Percentiles rank a stretch among this genome's conserved stretches.
Conservation (phyloP, 2,797 vertebrate genomes). For the Platyrinchus mystaceus region DNA sequence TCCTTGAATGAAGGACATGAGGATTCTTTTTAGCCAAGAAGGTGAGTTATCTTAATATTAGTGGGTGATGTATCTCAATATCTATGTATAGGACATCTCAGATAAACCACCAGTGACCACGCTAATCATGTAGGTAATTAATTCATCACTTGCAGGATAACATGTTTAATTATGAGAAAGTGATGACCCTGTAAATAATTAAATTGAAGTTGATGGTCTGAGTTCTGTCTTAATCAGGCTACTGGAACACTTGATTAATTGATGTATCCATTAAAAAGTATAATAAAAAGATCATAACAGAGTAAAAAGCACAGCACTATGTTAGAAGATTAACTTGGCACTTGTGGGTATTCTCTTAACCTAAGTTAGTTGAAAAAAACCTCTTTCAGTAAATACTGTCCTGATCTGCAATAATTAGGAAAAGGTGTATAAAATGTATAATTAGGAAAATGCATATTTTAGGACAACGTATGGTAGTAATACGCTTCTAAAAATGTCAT, state of each 20-base stretch:
- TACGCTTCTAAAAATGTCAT: not conserved
- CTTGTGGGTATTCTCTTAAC: not conserved
- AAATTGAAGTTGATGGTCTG: not conserved
- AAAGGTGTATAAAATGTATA: not conserved
- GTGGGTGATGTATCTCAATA: not conserved
- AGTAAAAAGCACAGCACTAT: not conserved
- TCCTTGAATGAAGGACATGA: constrained; percentile 67
- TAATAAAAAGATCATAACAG: not conserved
- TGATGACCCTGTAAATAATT: not conserved
- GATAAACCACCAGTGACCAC: not conserved
- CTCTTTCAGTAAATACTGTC: not conserved
- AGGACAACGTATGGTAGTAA: not conserved
- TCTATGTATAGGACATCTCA: not conserved
- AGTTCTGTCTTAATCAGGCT: not conserved
- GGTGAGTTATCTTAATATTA: constrained; percentile 60
- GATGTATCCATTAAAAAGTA: not conserved
- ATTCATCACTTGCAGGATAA: not conserved
- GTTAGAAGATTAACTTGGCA: not conserved
- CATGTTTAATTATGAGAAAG: not conserved
- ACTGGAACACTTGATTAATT: not conserved
- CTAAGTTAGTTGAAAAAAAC: not conserved
- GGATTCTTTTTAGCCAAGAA: constrained; percentile 77
- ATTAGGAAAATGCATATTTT: not conserved
- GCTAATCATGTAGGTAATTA: not conserved
- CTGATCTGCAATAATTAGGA: not conserved